Evolutionary conservation across 1,140 invertebrate genomes (phyloP).

Genomic region (Drosophila sproati): DNA sequence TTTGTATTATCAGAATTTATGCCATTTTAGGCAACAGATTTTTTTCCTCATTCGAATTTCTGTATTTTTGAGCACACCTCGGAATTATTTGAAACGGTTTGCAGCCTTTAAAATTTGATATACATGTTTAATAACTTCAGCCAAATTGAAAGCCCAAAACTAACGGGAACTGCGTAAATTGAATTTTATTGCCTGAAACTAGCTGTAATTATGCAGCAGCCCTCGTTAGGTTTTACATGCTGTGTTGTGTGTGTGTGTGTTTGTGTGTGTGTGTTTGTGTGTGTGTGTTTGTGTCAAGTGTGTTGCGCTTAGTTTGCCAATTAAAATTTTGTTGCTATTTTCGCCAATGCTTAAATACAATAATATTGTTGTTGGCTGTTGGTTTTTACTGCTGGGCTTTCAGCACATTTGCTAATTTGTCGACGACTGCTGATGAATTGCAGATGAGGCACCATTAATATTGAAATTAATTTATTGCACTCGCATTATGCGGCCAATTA

Average conservation of each 20-base stretch:
- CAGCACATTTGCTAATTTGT: slow-evolving; percentile 52
- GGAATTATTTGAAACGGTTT: too few relatives aligned
- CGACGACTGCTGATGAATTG: slow-evolving; percentile 24
- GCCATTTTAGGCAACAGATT: too few relatives aligned
- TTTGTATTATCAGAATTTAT: too few relatives aligned
- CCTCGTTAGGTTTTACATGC: slow-evolving; percentile 6
- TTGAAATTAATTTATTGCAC: slow-evolving; percentile 67
- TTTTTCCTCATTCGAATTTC: too few relatives aligned
- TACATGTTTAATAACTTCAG: too few relatives aligned
- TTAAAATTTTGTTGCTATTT: slow-evolving; percentile 72
- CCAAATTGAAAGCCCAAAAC: too few relatives aligned
- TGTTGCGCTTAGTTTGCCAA: slow-evolving; percentile 57
- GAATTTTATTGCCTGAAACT: background rate
- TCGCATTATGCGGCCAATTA: slow-evolving; percentile 76
- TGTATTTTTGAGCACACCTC: too few relatives aligned
- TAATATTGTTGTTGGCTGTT: slow-evolving; percentile 4
- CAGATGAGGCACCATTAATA: slow-evolving; percentile 62
- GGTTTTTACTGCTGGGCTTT: slow-evolving; percentile 21
- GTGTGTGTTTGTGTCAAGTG: slow-evolving; percentile 18
- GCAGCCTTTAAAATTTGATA: too few relatives aligned
- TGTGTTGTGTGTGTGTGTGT: background rate
- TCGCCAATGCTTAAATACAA: slow-evolving; percentile 47
- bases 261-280: background rate
- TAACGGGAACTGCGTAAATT: background rate
- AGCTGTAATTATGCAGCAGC: background rate